Evolutionary conservation across 2,888 invertebrate genomes (phyloP).

Genomic region (Netelia fuscicornis): DNA sequence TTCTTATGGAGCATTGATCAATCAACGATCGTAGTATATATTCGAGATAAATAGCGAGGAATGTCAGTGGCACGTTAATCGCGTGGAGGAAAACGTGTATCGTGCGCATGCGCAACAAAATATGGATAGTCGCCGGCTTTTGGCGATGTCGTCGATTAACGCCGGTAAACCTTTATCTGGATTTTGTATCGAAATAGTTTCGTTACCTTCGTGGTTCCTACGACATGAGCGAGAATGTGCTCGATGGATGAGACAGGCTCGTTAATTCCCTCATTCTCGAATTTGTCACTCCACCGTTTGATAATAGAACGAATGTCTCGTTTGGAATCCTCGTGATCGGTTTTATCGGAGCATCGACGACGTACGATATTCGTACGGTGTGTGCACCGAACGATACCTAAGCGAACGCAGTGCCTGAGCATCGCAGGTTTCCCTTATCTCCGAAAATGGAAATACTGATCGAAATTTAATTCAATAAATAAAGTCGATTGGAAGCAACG

Average conservation of each 20-base stretch:
- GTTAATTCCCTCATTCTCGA: conserved; percentile 85
- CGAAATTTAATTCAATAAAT: background rate
- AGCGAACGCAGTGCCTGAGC: conserved; percentile 54
- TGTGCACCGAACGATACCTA: conserved; percentile 42
- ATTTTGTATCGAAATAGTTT: conserved; percentile 18
- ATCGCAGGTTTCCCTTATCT: conserved; percentile 13
- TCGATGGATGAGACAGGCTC: conserved; percentile 87
- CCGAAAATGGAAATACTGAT: background rate
- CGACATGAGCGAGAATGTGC: conserved; percentile 87
- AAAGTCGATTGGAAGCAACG: conserved; percentile 9
- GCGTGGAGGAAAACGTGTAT: background rate
- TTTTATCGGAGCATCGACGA: conserved; percentile 47
- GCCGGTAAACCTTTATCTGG: background rate
- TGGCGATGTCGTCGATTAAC: background rate
- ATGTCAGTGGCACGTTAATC: conserved; percentile 33
- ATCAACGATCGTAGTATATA: conserved; percentile 26
- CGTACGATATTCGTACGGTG: conserved; percentile 46
- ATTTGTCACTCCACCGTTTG: conserved; percentile 85
- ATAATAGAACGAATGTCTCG: conserved; percentile 74
- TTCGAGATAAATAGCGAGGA: conserved; percentile 26
- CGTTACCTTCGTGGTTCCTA: conserved; percentile 86
- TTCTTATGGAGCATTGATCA: conserved; percentile 26
- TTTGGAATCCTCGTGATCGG: conserved; percentile 35
- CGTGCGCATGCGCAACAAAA: conserved; percentile 40
- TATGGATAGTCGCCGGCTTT: background rate